These are phyloP conservation scores for Pelecanoides urinatrix DNA, from an alignment of 2,113 vertebrate genomes.

Conservation along the genomic window DNA sequence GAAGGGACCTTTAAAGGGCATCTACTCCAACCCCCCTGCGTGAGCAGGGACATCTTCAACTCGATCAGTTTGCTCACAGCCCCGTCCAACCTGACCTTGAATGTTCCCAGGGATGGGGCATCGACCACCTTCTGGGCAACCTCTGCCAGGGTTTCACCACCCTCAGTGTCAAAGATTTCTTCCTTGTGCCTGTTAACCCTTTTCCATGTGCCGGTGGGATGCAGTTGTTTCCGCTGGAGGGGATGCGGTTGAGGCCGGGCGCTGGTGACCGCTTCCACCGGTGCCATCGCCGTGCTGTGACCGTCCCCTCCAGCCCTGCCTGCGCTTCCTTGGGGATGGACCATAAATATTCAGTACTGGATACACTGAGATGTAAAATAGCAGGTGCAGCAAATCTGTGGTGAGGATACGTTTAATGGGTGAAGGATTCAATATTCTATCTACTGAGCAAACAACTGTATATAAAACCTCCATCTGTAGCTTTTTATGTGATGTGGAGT, in stretches of 20 bases:
- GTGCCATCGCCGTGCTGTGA: conserved; percentile 58
- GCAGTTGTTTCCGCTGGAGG: not conserved
- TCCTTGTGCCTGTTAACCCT: not conserved
- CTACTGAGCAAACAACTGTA: conserved; percentile 59
- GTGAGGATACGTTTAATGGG: conserved; percentile 51
- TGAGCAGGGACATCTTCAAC: not conserved
- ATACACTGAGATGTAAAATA: conserved; percentile 63
- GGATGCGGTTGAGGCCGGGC: accelerated
- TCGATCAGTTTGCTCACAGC: not conserved
- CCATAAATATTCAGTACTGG: conserved; percentile 69
- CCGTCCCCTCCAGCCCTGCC: not conserved
- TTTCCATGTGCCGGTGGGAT: not conserved
- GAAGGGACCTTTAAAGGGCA: not conserved
- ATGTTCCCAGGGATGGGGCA: not conserved
- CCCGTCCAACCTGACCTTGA: not conserved
- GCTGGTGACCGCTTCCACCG: not conserved
- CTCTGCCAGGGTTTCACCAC: not conserved
- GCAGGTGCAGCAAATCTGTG: conserved; percentile 72
- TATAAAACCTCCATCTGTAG: conserved; percentile 74
- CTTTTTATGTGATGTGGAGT: conserved; percentile 45
- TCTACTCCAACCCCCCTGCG: accelerated
- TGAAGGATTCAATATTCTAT: conserved; percentile 66
- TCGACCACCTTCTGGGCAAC: not conserved
- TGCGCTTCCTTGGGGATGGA: not conserved
- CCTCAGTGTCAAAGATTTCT: accelerated